Percentiles rank a stretch among this genome's conserved stretches.
Evolutionary conservation across 2,113 vertebrate genomes (phyloP).

Genomic region (Malurus alboscapulatus): DNA sequence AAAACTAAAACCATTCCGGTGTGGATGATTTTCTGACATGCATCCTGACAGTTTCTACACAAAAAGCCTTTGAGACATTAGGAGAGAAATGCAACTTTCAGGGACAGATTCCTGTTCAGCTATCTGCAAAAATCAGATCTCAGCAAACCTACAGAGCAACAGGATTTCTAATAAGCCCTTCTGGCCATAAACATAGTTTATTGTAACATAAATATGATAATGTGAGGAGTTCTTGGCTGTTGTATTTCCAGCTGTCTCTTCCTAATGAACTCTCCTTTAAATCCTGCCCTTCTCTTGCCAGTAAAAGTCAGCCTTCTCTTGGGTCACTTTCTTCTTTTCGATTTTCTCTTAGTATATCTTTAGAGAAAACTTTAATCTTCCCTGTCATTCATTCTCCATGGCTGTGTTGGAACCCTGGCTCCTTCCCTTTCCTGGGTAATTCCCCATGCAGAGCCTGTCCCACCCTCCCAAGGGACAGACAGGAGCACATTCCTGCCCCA

Average conservation of each 20-base stretch:
- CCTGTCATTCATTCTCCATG: not conserved
- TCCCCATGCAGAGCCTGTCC: rapidly evolving
- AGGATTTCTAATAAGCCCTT: not conserved
- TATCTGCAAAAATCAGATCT: not conserved
- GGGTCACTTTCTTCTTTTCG: not conserved
- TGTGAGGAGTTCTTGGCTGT: not conserved
- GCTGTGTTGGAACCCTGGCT: not conserved
- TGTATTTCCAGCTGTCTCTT: conserved; percentile 7
- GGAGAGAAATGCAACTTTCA: not conserved
- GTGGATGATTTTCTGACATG: conserved; percentile 11
- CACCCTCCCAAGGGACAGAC: not conserved
- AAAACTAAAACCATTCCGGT: conserved; percentile 10
- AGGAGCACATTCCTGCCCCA: not conserved
- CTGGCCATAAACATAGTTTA: conserved; percentile 33
- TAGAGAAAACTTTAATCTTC: not conserved
- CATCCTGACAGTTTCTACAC: not conserved
- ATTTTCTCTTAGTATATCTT: not conserved
- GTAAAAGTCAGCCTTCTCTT: not conserved
- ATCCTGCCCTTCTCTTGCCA: not conserved
- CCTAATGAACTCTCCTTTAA: conserved; percentile 12
- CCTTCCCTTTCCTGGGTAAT: not conserved
- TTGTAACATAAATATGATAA: conserved; percentile 22
- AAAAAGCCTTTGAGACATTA: conserved; percentile 8
- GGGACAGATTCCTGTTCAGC: not conserved
- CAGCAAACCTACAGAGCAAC: not conserved